Conservation (phyloP, 2,888 invertebrate genomes). For the Dichetophora obliterata region DNA sequence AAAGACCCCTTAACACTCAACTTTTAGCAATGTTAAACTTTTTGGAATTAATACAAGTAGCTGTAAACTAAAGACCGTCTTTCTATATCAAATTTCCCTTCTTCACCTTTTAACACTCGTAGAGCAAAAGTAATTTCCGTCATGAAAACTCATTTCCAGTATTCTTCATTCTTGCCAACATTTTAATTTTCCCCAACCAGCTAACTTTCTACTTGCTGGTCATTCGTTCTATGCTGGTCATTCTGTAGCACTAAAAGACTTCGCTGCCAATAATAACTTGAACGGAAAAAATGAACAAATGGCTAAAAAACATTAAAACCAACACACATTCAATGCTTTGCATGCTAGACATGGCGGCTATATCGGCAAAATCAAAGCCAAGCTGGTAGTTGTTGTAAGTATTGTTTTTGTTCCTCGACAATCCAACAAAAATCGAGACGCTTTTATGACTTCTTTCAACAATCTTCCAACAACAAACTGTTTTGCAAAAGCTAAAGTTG, state of each 20-base stretch:
- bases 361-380: conserved; percentile 37
- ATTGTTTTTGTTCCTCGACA: background rate
- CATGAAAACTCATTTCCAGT: conserved; percentile 12
- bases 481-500: background rate
- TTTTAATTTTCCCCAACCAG: background rate
- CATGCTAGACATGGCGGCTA: conserved; percentile 26
- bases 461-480: background rate
- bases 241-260: background rate
- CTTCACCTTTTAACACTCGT: background rate
- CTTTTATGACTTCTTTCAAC: conserved; percentile 25
- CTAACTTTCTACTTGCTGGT: background rate
- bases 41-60: no score
- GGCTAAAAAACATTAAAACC: background rate
- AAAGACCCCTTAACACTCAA: no score
- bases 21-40: no score
- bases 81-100: no score
- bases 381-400: background rate
- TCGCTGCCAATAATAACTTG: background rate
- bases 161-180: background rate
- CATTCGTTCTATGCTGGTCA: background rate
- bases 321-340: background rate
- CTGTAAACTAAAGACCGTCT: no score
- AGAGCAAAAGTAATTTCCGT: conserved; percentile 9
- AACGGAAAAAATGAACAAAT: background rate
- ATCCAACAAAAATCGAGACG: background rate